phyloP scores from a whole-genome alignment of 2,797 vertebrate genomes.

The Amblyopsis hoosieri region DNA sequence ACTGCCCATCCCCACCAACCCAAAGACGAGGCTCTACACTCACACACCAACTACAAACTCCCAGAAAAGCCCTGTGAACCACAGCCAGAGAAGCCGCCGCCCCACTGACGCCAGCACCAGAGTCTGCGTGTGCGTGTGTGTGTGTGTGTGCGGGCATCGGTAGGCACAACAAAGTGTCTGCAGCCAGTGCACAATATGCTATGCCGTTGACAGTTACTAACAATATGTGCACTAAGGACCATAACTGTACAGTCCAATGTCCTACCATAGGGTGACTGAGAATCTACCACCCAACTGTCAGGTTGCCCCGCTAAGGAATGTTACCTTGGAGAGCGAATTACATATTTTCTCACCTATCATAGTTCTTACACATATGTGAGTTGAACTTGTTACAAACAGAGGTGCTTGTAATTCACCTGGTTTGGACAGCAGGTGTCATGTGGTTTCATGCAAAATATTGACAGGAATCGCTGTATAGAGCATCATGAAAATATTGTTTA shows the following conservation, averaged over 20 bases:
- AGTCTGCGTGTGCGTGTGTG: constrained; percentile 20
- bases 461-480: neutral
- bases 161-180: constrained; percentile 14
- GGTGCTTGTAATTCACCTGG: constrained; percentile 3
- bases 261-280: too few species aligned
- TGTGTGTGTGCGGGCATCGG: constrained; percentile 24
- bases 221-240: too few species aligned
- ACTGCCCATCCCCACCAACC: constrained; percentile 12
- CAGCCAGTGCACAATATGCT: neutral
- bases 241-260: too few species aligned
- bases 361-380: constrained; percentile 23
- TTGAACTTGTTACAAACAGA: constrained; percentile 7
- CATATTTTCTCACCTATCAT: constrained; percentile 21
- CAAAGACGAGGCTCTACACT: constrained; percentile 4
- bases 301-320: constrained; percentile 4
- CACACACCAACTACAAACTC: constrained; percentile 38
- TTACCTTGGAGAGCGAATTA: neutral
- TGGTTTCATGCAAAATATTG: neutral
- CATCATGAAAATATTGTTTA: neutral
- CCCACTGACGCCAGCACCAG: constrained; percentile 42
- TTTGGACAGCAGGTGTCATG: neutral
- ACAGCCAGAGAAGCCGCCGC: constrained; percentile 32
- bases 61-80: constrained; percentile 50
- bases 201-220: too few species aligned
- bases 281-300: constrained; percentile 6